A percentile compares a stretch with the other conserved stretches of the same genome.
These are phyloP conservation scores for Alloscopus bannaensis DNA, from an alignment of 2,888 invertebrate genomes.

Conservation along the genomic window DNA sequence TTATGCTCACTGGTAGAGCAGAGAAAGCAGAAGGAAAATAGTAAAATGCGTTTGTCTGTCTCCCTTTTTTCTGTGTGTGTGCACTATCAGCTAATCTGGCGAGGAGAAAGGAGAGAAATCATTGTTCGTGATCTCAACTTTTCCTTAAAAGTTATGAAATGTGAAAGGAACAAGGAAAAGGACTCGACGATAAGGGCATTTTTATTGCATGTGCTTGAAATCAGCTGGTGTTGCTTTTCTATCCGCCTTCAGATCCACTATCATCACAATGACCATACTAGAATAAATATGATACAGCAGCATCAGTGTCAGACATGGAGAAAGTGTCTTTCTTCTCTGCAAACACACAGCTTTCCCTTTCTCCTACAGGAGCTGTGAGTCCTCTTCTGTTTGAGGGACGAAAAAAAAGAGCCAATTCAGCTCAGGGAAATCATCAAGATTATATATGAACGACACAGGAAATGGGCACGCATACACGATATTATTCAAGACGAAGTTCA, in stretches of 20 bases:
- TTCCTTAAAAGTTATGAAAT: conserved; percentile 9
- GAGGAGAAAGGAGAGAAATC: not conserved
- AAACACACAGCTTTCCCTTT: conserved; percentile 7
- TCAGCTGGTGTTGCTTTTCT: conserved; percentile 48
- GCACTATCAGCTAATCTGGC: conserved; percentile 51
- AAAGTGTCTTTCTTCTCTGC: no score
- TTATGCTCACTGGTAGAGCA: not conserved
- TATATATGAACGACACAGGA: conserved; percentile 10
- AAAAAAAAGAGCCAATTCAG: conserved; percentile 53
- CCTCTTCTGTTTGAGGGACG: not conserved
- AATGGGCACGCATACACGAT: conserved; percentile 17
- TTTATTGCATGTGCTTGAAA: conserved; percentile 57
- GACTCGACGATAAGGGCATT: conserved; percentile 42
- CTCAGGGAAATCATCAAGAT: conserved; percentile 34
- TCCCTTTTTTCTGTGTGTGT: conserved; percentile 31
- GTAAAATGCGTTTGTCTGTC: no score
- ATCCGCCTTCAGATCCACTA: conserved; percentile 39
- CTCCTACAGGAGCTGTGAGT: not conserved
- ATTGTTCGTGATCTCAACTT: conserved; percentile 29
- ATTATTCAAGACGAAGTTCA: not conserved
- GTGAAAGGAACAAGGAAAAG: conserved; percentile 8
- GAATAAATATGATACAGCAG: conserved; percentile 52
- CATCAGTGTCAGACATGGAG: conserved; percentile 35
- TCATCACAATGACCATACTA: conserved; percentile 58
- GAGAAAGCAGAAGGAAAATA: no score